Percentiles rank a stretch among this genome's conserved stretches.
Conservation (phyloP, 2,888 invertebrate genomes). For the Leucophora obtusa region DNA sequence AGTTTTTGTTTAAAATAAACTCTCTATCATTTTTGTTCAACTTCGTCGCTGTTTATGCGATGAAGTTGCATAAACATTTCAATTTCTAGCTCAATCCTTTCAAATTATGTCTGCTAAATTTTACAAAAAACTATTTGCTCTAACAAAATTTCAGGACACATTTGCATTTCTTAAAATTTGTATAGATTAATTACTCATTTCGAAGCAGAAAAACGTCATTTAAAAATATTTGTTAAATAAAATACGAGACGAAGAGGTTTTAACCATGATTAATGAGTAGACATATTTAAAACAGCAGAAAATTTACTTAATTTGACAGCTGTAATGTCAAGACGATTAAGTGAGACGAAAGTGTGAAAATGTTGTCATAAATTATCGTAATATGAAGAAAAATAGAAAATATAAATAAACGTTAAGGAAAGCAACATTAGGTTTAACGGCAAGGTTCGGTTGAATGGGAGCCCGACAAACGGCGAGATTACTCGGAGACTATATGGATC, state of each 20-base stretch:
- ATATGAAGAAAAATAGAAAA: background rate
- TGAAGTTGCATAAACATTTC: no score
- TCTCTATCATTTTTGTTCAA: no score
- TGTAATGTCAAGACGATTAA: constrained; percentile 30
- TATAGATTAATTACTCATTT: constrained; percentile 17
- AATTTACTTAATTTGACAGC: constrained; percentile 57
- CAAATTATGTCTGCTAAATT: background rate
- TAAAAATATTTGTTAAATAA: background rate
- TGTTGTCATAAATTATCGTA: background rate
- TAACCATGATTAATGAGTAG: constrained; percentile 44
- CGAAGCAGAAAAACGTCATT: background rate
- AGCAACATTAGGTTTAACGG: no score
- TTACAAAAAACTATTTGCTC: background rate
- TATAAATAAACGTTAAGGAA: background rate
- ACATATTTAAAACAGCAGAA: constrained; percentile 25
- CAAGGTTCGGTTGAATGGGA: no score
- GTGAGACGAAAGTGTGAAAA: constrained; percentile 28
- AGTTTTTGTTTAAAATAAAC: no score
- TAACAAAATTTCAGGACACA: background rate
- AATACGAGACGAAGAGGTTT: background rate
- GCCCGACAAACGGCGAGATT: no score
- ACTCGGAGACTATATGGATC: no score
- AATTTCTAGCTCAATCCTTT: background rate
- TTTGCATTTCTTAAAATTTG: constrained; percentile 21
- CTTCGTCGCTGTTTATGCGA: no score